Base-by-base conservation (phyloP, 1,140 invertebrate genomes). In the Aphelenchoides fujianensis region DNA sequence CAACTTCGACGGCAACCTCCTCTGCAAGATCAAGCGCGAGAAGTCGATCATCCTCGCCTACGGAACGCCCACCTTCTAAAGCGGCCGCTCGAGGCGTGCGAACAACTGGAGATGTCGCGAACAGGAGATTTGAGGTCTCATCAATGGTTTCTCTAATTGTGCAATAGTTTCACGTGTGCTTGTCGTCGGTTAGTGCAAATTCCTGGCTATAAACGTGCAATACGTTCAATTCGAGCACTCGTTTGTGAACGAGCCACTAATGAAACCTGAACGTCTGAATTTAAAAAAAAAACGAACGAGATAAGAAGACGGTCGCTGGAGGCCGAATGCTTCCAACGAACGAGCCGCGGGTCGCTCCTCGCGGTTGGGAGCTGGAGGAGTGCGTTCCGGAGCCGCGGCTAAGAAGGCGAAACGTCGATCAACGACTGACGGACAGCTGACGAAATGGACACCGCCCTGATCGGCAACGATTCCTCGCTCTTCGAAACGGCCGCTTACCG, bases 11-110 rank as follows among this genome's bases (percentile, higher is more conserved):
- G 67, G 16, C 34, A 55, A 59, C 36, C 27, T 36, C 34, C 63
- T 76, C 53, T 76, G 75, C 63, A 76, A 76, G 23, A 59, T 59
- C 55, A 59, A 59, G 34, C 55, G 55, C 19, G 55, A 59, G 23
- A 5, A 23, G 23, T 59, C 55, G 19, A 59, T 59, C 55, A 59
- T 59, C 23, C 19, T 59, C 5, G 55, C 55, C 7, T 59, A 59
- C 23, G 55, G 55, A 59, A 59, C 55, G 27, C 55, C 55, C 5
- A 5, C 5, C 55, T 59, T 59, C 23, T 59, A 59, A 48, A 59
- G 28, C 55, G 55, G 7, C 34, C 12, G 41, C n/a, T n/a, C n/a
- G n/a, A n/a, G n/a, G n/a, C n/a, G n/a, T n/a, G n/a, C n/a, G n/a
- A n/a, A n/a, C 23, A 48, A 48, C 41, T 48, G 41, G 23, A 48